A percentile compares a stretch with the other conserved stretches of the same genome.
These are phyloP conservation scores for Tyrannus savana DNA, from an alignment of 2,113 vertebrate species.

Conservation along the genomic window DNA sequence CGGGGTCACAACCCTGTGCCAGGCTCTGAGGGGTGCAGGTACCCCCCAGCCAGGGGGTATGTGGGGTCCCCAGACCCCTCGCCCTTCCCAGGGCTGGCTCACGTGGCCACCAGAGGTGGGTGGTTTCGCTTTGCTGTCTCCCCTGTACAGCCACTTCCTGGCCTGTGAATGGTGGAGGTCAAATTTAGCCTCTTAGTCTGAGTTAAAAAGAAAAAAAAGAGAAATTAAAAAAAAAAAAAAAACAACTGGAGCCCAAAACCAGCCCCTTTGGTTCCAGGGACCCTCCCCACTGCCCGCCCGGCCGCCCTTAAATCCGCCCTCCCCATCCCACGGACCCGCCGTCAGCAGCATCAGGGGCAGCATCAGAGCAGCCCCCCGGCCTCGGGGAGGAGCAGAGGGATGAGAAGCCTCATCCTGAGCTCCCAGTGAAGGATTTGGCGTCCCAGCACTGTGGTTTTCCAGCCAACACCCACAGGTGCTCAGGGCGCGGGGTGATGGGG, in stretches of 20 bases:
- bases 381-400: accelerated
- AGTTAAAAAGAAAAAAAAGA: background rate
- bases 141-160: slow-evolving; percentile 55
- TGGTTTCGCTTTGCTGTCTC: slow-evolving; percentile 53
- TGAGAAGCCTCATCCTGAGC: background rate
- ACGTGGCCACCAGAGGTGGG: background rate
- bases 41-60: accelerated
- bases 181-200: slow-evolving; percentile 32
- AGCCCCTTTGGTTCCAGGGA: background rate
- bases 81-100: background rate
- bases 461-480: background rate
- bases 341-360: background rate
- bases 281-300: background rate
- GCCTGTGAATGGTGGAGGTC: background rate
- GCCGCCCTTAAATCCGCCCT: background rate
- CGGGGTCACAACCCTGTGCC: accelerated
- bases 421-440: background rate
- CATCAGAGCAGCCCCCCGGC: accelerated
- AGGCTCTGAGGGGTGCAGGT: background rate
- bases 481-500: accelerated
- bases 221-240: background rate
- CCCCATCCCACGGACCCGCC: accelerated
- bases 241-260: background rate
- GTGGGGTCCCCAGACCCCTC: background rate
- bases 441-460: accelerated